Evolutionary conservation across 2,113 vertebrate genomes (phyloP).

Genomic region (Aegypius monachus): DNA sequence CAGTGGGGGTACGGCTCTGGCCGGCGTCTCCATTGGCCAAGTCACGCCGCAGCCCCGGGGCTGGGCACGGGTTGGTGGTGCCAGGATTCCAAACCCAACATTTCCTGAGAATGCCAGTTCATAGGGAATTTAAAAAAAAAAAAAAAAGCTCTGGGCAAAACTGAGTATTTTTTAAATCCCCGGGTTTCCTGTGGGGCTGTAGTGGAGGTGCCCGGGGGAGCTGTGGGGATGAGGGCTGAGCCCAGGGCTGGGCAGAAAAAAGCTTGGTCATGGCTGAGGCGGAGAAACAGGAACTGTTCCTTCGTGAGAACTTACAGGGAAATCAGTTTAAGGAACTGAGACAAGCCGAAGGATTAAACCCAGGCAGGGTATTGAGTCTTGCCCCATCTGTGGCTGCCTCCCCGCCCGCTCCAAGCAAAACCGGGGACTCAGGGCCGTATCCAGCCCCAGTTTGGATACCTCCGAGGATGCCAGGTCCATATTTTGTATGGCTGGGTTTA

Average conservation of each 20-base stretch:
- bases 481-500: background rate
- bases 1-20: accelerated
- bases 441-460: accelerated
- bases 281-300: constrained; percentile 52
- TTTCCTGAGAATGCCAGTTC: background rate
- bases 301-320: constrained; percentile 50
- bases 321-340: constrained; percentile 62
- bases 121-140: background rate
- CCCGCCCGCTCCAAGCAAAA: background rate
- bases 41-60: accelerated
- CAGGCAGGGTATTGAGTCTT: background rate
- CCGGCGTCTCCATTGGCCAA: accelerated
- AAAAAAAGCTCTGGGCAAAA: background rate
- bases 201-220: background rate
- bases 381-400: background rate
- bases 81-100: background rate
- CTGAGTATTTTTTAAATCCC: background rate
- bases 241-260: background rate
- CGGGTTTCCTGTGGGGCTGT: accelerated
- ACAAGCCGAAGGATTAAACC: constrained; percentile 5
- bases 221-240: background rate
- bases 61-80: no score
- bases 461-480: accelerated
- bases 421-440: accelerated
- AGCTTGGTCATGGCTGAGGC: background rate